Evolutionary conservation across 2,888 invertebrate species (phyloP).

Genomic region (Cataglyphis livida): DNA sequence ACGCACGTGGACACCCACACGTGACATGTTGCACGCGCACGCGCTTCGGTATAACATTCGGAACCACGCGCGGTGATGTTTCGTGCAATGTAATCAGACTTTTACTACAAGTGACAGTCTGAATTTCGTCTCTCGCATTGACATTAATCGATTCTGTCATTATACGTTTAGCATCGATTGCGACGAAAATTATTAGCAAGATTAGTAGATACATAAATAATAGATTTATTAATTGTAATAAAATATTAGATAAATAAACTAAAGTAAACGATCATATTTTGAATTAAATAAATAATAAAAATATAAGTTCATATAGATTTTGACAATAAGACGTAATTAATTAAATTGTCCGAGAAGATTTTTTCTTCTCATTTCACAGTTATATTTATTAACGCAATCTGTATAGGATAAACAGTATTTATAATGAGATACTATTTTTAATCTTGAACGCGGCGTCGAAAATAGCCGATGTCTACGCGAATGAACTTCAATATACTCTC

Average conservation of each 20-base stretch:
- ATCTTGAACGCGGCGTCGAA: not conserved
- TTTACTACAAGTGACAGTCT: not conserved
- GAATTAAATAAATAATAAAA: not conserved
- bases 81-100: conserved; percentile 8
- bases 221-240: not conserved
- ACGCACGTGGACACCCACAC: conserved; percentile 25
- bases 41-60: conserved; percentile 13
- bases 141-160: not conserved
- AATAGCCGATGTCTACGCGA: conserved; percentile 4
- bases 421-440: conserved; percentile 10
- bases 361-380: not conserved
- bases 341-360: not conserved
- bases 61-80: not conserved
- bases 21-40: not conserved
- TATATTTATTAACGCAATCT: conserved; percentile 1
- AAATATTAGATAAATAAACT: not conserved
- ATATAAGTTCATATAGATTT: not conserved
- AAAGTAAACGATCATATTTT: not conserved
- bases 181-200: not conserved
- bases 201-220: not conserved
- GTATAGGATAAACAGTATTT: conserved; percentile 4
- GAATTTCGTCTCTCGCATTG: not conserved
- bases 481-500: conserved; percentile 5
- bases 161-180: not conserved
- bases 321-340: not conserved